phyloP scores from a whole-genome alignment of 2,113 vertebrate species.

The Carassius carassius region DNA sequence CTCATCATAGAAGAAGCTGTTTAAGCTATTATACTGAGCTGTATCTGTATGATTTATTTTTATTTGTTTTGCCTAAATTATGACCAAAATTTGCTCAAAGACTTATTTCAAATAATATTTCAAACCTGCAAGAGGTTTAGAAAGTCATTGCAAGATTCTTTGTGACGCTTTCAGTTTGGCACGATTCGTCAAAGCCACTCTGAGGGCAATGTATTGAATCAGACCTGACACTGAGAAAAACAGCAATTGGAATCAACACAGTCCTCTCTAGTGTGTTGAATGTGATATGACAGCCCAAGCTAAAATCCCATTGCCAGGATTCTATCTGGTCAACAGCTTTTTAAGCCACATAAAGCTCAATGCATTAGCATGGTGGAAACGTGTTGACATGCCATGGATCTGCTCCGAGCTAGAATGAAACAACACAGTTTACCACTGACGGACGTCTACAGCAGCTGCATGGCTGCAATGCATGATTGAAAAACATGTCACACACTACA shows the following conservation, averaged over 20 bases:
- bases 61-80: background rate
- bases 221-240: conserved; percentile 15
- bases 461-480: conserved; percentile 51
- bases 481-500: conserved; percentile 56
- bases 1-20: background rate
- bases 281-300: conserved; percentile 55
- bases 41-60: too few species aligned
- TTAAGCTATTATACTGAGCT: background rate
- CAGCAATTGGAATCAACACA: conserved; percentile 39
- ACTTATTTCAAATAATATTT: conserved; percentile 34
- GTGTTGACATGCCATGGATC: conserved; percentile 58
- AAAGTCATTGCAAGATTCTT: conserved; percentile 26
- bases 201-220: conserved; percentile 49
- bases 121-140: conserved; percentile 14
- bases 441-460: conserved; percentile 11
- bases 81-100: background rate
- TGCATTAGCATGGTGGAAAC: conserved; percentile 50
- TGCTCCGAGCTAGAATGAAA: conserved; percentile 53
- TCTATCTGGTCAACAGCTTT: conserved; percentile 52
- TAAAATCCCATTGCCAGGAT: conserved; percentile 47
- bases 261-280: conserved; percentile 43
- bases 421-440: conserved; percentile 40
- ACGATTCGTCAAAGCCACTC: conserved; percentile 34
- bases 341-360: conserved; percentile 46
- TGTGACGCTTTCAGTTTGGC: conserved; percentile 32